These are phyloP conservation scores for Cyrtonyx montezumae DNA, from an alignment of 2,113 vertebrate species.

Conservation along the genomic window DNA sequence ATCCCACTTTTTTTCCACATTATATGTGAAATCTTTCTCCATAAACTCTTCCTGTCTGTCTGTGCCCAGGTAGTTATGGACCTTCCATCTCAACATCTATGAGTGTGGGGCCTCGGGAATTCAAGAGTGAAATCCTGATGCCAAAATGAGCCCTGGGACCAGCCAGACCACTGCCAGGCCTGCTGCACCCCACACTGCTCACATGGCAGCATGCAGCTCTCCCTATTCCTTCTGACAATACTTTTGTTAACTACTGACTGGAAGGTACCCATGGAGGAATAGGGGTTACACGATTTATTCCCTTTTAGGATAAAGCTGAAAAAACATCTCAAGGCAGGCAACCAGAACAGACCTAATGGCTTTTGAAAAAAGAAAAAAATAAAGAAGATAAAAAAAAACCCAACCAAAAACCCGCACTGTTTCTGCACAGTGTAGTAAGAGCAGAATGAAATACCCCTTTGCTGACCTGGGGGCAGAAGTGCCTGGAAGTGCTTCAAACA, in stretches of 20 bases:
- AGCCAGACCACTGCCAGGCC: not conserved
- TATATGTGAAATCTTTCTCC: not conserved
- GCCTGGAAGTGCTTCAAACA: slow-evolving; percentile 28
- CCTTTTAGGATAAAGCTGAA: not conserved
- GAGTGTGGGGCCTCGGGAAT: not conserved
- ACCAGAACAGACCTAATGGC: not conserved
- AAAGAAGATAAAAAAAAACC: not conserved
- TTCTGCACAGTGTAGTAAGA: not conserved
- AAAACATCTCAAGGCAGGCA: not conserved
- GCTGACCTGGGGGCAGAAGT: not conserved
- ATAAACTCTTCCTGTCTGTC: not conserved
- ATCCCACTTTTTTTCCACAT: not conserved
- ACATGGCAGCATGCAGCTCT: not conserved
- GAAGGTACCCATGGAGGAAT: not conserved
- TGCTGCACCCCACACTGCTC: accelerated
- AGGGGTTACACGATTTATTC: not conserved
- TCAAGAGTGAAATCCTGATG: not conserved
- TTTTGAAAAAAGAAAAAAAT: not conserved
- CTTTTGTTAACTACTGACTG: not conserved
- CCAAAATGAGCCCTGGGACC: not conserved
- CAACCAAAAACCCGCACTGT: too few relatives aligned
- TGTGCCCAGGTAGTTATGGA: not conserved
- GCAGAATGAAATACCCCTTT: not conserved
- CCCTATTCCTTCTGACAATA: not conserved
- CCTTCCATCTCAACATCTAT: not conserved